Conservation (phyloP, 2,113 vertebrate genomes). For the Engraulis encrasicolus region DNA sequence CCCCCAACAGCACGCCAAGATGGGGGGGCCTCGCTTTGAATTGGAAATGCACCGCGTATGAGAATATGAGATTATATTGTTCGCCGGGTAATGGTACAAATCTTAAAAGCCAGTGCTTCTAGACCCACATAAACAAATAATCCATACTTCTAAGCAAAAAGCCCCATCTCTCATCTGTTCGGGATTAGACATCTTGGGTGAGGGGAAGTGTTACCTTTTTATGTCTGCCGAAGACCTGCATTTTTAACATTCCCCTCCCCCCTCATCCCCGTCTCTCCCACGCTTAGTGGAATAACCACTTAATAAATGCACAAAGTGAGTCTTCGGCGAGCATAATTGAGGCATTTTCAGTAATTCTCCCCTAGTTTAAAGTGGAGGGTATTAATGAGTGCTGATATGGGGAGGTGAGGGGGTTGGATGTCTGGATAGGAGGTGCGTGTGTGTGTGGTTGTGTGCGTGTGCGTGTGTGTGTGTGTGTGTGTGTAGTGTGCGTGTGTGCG, state of each 20-base stretch:
- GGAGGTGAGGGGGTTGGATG: conserved; percentile 15
- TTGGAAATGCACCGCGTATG: conserved; percentile 72
- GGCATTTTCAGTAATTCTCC: conserved; percentile 48
- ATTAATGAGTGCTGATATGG: conserved; percentile 57
- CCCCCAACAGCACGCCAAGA: conserved; percentile 74
- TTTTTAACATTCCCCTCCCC: conserved; percentile 33
- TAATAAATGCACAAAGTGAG: conserved; percentile 56
- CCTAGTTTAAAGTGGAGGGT: conserved; percentile 53
- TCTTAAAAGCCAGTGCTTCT: conserved; percentile 67
- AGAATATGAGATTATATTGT: conserved; percentile 61
- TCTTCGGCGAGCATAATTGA: conserved; percentile 52
- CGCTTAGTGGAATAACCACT: conserved; percentile 60
- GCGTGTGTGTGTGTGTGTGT: conserved; percentile 19
- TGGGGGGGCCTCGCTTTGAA: conserved; percentile 76
- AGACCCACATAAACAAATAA: conserved; percentile 76
- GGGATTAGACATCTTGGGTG: conserved; percentile 67
- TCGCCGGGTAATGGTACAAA: conserved; percentile 57
- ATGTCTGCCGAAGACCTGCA: conserved; percentile 61
- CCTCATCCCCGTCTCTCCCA: conserved; percentile 30
- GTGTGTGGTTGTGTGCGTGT: not conserved
- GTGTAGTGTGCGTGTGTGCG: not conserved
- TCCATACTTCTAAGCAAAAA: conserved; percentile 64
- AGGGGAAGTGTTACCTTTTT: conserved; percentile 76
- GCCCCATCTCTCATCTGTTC: conserved; percentile 75
- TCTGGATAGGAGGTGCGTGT: conserved; percentile 19